phyloP scores from a whole-genome alignment of 2,113 vertebrate genomes.

The Chrysochloris asiatica region DNA sequence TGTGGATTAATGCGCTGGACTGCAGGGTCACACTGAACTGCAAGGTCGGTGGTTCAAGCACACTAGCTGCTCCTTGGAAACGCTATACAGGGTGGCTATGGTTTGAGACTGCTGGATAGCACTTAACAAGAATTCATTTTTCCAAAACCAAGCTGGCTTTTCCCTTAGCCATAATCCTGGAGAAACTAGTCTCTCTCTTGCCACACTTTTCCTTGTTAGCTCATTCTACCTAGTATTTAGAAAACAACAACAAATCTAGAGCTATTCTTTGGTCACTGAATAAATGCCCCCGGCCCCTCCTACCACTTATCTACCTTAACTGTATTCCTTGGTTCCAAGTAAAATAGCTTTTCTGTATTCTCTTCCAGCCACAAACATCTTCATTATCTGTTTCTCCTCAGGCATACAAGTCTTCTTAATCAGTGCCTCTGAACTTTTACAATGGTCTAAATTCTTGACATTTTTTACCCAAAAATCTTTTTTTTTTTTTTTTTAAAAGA shows the following conservation, averaged over 20 bases:
- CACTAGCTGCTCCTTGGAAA: too few species aligned
- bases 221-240: constrained; percentile 18
- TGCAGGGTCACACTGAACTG: too few species aligned
- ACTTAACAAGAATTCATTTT: too few species aligned
- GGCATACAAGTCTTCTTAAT: neutral
- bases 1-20: too few species aligned
- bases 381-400: neutral
- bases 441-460: neutral
- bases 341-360: constrained; percentile 22
- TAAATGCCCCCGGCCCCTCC: neutral
- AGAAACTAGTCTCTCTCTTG: neutral
- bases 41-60: too few species aligned
- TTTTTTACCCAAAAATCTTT: neutral
- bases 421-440: neutral
- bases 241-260: constrained; percentile 15
- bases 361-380: neutral
- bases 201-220: neutral
- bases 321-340: constrained; percentile 21
- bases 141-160: neutral
- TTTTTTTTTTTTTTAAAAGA: neutral
- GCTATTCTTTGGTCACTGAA: constrained; percentile 16
- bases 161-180: neutral
- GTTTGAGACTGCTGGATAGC: too few species aligned
- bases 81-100: too few species aligned
- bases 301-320: constrained; percentile 21